Conservation (phyloP, 2,797 vertebrate genomes). For the Limnodromus scolopaceus region DNA sequence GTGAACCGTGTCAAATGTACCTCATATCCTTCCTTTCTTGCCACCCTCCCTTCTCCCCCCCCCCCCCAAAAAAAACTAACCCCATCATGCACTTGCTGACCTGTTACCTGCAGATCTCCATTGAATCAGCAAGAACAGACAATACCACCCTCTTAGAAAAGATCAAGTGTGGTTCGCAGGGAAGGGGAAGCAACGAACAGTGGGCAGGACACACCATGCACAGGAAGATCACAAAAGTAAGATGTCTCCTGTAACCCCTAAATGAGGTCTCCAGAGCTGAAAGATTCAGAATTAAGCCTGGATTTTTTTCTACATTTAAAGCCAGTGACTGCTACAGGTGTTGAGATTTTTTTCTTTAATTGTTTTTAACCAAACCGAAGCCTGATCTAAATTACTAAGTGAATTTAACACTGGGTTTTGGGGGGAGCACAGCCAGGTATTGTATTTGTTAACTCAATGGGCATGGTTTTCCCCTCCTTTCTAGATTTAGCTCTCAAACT, state of each 20-base stretch:
- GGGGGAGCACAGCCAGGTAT: not conserved
- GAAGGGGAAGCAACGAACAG: not conserved
- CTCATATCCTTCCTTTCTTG: not conserved
- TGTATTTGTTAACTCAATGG: not conserved
- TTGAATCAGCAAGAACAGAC: not conserved
- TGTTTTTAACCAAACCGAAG: not conserved
- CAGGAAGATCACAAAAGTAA: not conserved
- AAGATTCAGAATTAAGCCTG: not conserved
- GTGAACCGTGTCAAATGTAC: not conserved
- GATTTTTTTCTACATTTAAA: not conserved
- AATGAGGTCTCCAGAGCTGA: not conserved
- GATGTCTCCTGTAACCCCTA: not conserved
- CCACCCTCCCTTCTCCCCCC: not conserved
- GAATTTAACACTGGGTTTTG: not conserved
- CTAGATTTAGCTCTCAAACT: not conserved
- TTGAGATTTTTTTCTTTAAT: not conserved
- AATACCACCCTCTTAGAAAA: not conserved
- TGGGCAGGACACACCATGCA: not conserved
- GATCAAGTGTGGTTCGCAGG: fast-evolving
- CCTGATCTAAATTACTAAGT: not conserved
- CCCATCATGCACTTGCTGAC: not conserved
- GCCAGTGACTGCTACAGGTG: not conserved
- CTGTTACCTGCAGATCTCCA: not conserved
- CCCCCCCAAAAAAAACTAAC: not conserved
- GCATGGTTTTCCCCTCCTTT: not conserved